Base-by-base conservation (phyloP, 2,888 invertebrate species). In the Schizaphis graminum region DNA sequence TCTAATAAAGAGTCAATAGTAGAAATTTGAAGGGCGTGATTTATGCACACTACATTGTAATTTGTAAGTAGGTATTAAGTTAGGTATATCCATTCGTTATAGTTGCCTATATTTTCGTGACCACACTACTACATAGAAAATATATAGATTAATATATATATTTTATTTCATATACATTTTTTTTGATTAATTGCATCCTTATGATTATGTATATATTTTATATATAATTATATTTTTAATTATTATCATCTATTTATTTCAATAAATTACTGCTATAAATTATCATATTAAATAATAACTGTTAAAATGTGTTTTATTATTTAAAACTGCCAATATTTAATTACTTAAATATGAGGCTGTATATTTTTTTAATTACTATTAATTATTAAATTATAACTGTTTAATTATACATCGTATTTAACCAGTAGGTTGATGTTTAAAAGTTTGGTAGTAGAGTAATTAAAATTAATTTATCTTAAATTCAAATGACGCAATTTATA, bases 1-100 rank as follows among this genome's bases (percentile, higher is more conserved):
- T 89, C 84, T 57, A 61, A 85, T 93, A 93, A 61, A 89, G 8
- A 91, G n/a, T 90, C 93, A 67, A 94, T 86, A 91, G 67, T 91
- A 21, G 49, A 90, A 86, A 86, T 85, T 86, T 61, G 93, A 94
- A 94, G 93, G 93, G 93, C 93, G 84, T 85, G 35, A 84, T 4
- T 61, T 47, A 49, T 7, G 57, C 35, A 85, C 61, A 90, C 44
- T 89, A 93, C 90, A 89, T 35, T 87, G 21, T 77, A 77, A 35
- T 53, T 16, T 53, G 35, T 77, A 35, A 53, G 53, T 77, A 35
- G 77, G 77, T 35, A 35, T 77, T 3, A 77, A 93, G n/a, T 84
- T 84, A 47, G 57, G 85, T 89, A 13, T 89, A 13, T 89, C 77
- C 84, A 24, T 91, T 86, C n/a, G 26, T 61, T 84, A 84, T 61